Evolutionary conservation across 1,140 invertebrate species (phyloP).

Genomic region (Varroa destructor): DNA sequence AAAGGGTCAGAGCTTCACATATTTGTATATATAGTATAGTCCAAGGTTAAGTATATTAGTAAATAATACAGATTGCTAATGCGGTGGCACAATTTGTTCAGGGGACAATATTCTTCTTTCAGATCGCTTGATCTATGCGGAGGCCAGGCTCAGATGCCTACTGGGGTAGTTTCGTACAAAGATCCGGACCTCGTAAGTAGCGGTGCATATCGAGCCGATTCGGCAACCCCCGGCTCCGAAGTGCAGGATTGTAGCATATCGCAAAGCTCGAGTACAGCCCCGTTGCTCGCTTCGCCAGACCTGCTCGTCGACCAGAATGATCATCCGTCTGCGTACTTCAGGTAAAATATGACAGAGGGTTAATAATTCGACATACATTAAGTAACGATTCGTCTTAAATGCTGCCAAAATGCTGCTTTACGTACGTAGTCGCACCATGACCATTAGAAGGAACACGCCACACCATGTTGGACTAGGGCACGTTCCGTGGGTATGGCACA

Average conservation of each 20-base stretch:
- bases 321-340: conserved; percentile 25
- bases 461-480: too few relatives aligned
- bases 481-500: too few relatives aligned
- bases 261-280: conserved; percentile 25
- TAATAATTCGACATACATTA: too few relatives aligned
- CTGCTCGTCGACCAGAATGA: conserved; percentile 18
- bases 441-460: too few relatives aligned
- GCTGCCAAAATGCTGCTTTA: too few relatives aligned
- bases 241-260: conserved; percentile 25
- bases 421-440: too few relatives aligned
- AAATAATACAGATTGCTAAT: neutral
- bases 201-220: neutral
- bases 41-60: too few relatives aligned
- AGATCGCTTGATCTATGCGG: neutral
- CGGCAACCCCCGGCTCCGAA: conserved; percentile 9
- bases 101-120: conserved; percentile 14
- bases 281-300: conserved; percentile 18
- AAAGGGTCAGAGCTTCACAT: too few relatives aligned
- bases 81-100: neutral
- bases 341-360: neutral
- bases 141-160: neutral
- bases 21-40: too few relatives aligned
- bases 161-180: neutral
- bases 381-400: too few relatives aligned
- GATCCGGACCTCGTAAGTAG: conserved; percentile 15